A percentile compares a stretch with the other conserved stretches of the same genome.
These are phyloP conservation scores for Pseudorhiza aurosa DNA, from an alignment of 30 jellyfish, hydroid and myxozoan genomes.

Conservation along the genomic window DNA sequence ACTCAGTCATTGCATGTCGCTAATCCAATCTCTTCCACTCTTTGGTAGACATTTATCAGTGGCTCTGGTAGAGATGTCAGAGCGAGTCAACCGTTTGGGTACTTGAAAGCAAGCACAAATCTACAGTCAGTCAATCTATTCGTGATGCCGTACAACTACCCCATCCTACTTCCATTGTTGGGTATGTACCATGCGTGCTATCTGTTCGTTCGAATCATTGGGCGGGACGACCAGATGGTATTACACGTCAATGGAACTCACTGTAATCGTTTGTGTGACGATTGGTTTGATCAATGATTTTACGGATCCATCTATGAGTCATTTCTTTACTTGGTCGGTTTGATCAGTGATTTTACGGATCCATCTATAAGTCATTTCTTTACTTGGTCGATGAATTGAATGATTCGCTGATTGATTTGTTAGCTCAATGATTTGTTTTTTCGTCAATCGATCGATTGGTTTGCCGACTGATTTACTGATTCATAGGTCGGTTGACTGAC, in stretches of 20 bases:
- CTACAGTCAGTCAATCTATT: conserved; percentile 90
- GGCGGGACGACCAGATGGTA: no score
- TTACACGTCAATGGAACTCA: no score
- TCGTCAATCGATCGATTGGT: no score
- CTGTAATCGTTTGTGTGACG: no score
- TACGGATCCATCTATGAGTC: background rate
- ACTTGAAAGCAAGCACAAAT: conserved; percentile 93
- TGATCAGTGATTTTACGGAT: background rate
- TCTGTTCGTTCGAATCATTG: no score
- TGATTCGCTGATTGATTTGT: background rate
- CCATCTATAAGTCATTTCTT: no score
- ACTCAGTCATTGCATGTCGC: no score
- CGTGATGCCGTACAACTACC: conserved; percentile 97
- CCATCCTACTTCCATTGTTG: conserved; percentile 84
- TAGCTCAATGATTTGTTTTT: no score
- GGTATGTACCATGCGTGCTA: conserved; percentile 54
- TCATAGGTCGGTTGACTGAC: background rate
- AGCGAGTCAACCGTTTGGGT: conserved; percentile 95
- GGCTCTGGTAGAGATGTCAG: conserved; percentile 85
- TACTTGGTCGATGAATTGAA: background rate
- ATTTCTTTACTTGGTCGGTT: no score
- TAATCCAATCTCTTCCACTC: no score
- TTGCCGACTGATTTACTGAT: no score
- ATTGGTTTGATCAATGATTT: no score
- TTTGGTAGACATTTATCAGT: conserved; percentile 71